Evolutionary conservation across 2,797 vertebrate species (phyloP), one percentile per base, ranked within the genome.

Genomic region (Bradypus variegatus): DNA sequence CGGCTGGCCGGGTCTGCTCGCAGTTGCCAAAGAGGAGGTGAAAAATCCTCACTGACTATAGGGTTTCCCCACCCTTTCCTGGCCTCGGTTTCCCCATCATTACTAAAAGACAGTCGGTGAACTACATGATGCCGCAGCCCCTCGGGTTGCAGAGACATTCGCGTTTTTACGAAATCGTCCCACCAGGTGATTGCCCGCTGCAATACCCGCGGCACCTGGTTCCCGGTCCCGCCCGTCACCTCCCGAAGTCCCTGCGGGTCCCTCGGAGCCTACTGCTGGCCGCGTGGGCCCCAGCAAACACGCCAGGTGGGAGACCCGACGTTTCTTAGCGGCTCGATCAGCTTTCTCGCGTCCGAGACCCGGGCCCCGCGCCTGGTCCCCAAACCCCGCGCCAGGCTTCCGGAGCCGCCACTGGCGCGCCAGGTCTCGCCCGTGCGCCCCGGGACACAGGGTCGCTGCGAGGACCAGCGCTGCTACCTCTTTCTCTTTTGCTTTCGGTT

Each of bases 401-500:
- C 3, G 0, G 7, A 82, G 25, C 55, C 6, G 25, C 48, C 2
- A 11, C 25, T 6, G 10, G n/a, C 16, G n/a, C 13, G 0, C 72
- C 41, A 19, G 72, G 41, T 53, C 86, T 38, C 27, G 1, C n/a
- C 15, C 21, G 0, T 1, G 64, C 27, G 7, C 36, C 69, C 58
- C 2, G 3, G 78, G 65, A 67, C 12, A 23, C 72, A 7, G 64
- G 70, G 33, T n/a, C 15, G 19, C 78, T 58, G 70, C 27, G 8
- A 80, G 78, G 48, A 73, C 69, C 80, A 16, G 50, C 41, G 73
- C 41, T 6, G 45, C 50, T 36, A 4, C 85, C 89, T 85, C 69
- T 70, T 77, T 55, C 82, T 78, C 91, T 96, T 96, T 95, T 94
- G 88, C 95, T 96, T 96, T 96, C 96, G 94, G 33, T 96, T 96